Base-by-base conservation (phyloP, 1,140 invertebrate species). In the Fopius arisanus region DNA sequence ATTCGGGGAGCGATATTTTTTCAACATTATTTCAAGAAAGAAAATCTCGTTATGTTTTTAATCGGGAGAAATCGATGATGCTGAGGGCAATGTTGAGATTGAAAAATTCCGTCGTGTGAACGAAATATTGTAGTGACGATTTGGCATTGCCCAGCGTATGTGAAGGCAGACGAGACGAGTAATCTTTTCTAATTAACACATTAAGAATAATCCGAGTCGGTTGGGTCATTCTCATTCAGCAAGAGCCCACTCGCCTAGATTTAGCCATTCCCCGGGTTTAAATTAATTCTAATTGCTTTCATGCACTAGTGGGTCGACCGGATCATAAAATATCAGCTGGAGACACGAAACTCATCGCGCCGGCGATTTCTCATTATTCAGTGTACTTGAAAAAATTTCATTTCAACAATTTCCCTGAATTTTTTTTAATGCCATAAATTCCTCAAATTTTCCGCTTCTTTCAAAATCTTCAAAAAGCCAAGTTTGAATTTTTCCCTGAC, bases 221-320 rank as follows among this genome's bases (percentile, higher is more conserved):
- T 84, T 82, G 83, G 79, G 80, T 84, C 81, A 84, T 84, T 87
- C 81, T 78, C 79, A 79, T 81, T 79, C 63, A 73, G 51, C 78
- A 79, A 77, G 80, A 79, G 78, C 81, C 84, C 86, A 86, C 84
- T 87, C 81, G 83, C 82, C 79, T 86, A 87, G 84, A 87, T 87
- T 87, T 86, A 87, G 86, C 72, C 81, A 77, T 84, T 81, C 83
- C 79, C 80, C 78, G 59, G n/a, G 29, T n/a, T 79, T 84, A 83
- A 86, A 87, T 87, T 86, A 86, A 87, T 87, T 86, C 81, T 84
- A 85, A 86, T 86, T 87, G 84, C 84, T 86, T 82, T 78, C 79
- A 82, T 80, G 73, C 75, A n/a, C 65, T 37, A 37, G 43, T 71
- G 29, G 40, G 29, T 71, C 68, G 51, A 66, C 31, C 14, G 26